Evolutionary conservation across 2,113 vertebrate species (phyloP).

Genomic region (Choloepus hoffmanni): DNA sequence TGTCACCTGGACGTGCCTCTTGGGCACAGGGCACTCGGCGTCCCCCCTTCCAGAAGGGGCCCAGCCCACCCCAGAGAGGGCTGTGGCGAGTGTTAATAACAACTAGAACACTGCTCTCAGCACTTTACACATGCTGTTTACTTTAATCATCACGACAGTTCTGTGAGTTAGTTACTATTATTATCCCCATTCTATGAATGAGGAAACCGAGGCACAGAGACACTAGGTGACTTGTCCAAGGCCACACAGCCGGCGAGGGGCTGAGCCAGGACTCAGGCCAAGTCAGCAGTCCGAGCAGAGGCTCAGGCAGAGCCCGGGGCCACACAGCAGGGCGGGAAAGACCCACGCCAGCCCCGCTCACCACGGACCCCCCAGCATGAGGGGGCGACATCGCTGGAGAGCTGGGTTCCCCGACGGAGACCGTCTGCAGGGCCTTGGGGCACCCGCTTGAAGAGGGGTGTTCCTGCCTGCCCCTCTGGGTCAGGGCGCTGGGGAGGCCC

Average conservation of each 20-base stretch:
- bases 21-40: too few species aligned
- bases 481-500: background rate
- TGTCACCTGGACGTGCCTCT: background rate
- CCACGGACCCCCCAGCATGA: fast-evolving
- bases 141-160: background rate
- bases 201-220: background rate
- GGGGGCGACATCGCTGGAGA: background rate
- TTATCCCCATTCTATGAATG: background rate
- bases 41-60: background rate
- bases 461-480: fast-evolving
- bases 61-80: too few species aligned
- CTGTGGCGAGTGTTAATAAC: background rate
- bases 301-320: background rate
- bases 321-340: too few species aligned
- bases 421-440: background rate
- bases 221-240: background rate
- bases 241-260: background rate
- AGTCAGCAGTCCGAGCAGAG: fast-evolving
- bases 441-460: background rate
- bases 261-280: background rate
- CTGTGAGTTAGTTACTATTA: background rate
- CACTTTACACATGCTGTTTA: background rate
- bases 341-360: background rate
- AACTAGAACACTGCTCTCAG: background rate
- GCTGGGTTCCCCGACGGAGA: background rate